Conservation (phyloP, 2,797 vertebrate genomes). For the Catostomus latipinnis region DNA sequence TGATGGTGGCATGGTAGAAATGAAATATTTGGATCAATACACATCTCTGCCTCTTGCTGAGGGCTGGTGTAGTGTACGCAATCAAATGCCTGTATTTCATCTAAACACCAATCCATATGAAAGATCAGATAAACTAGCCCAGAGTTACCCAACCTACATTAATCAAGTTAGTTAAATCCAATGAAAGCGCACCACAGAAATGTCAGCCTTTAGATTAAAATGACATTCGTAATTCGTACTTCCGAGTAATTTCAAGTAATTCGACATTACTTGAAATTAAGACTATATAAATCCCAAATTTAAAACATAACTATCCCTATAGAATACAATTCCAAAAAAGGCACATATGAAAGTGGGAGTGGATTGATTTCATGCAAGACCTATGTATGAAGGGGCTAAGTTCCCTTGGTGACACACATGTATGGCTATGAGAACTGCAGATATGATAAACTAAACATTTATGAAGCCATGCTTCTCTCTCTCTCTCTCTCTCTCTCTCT, state of each 20-base stretch:
- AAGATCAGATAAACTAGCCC: conserved; percentile 24
- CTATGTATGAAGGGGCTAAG: neutral
- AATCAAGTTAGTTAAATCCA: conserved; percentile 5
- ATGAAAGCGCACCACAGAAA: neutral
- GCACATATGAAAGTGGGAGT: neutral
- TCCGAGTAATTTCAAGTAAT: too few species aligned
- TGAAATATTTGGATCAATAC: conserved; percentile 42
- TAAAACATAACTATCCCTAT: neutral
- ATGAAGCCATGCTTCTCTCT: conserved; percentile 4
- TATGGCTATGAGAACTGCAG: conserved; percentile 16
- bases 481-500: too few species aligned
- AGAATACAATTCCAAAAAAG: neutral
- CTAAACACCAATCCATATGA: conserved; percentile 31
- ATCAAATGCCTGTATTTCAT: conserved; percentile 18
- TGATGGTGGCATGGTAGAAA: conserved; percentile 25
- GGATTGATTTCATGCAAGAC: neutral
- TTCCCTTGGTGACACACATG: conserved; percentile 9
- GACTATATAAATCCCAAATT: neutral
- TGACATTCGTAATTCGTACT: neutral
- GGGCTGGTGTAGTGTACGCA: neutral
- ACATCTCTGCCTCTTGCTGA: neutral
- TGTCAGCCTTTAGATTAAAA: neutral
- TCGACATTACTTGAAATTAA: neutral
- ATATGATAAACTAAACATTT: conserved; percentile 35
- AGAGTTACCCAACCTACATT: neutral